Evolutionary conservation across 2,797 vertebrate genomes (phyloP), one percentile per base, ranked within the genome.

Genomic region (Choloepus didactylus): DNA sequence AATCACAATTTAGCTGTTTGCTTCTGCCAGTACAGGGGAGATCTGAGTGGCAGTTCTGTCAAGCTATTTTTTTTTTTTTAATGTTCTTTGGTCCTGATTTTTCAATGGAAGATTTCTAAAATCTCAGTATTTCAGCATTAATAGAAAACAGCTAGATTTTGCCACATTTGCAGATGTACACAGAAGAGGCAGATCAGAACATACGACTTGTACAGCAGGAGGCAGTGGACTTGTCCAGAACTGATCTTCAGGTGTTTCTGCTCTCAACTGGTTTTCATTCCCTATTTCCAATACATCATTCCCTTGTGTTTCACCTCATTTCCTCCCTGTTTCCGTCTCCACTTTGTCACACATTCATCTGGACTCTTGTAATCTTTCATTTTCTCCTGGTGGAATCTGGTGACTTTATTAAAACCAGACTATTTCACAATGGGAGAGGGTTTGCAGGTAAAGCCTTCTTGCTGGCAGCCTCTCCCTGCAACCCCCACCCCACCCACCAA

Each of bases 401-500:
- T 7, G 84, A 95, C 93, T 97, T 97, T 97, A 98, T 97, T 97
- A 97, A 98, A 98, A 96, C 95, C 97, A 98, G 95, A 97, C 87
- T 88, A 35, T 81, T 97, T 96, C 85, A 79, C 91, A 94, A 94
- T 54, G 51, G 90, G 96, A 95, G 87, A 91, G 95, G 35, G 66
- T 97, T 97, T 73, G 76, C 95, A 98, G 96, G 97, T 97, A 93
- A 98, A 97, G 54, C 95, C 96, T 96, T 93, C 88, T 72, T 46
- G 94, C 2, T 89, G 93, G 94, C 92, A 96, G 93, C 95, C 79
- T 90, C 95, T 94, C 85, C 41, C n/a, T 38, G 49, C 21, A 11
- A 2, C 0, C 15, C 25, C 29, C 9, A 1, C 6, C 19, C 41
- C 9, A 0, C 5, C 81, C 66, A 51, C 59, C 35, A 16, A 12